Base-by-base conservation (phyloP, 2,113 vertebrate species). In the Strix uralensis region DNA sequence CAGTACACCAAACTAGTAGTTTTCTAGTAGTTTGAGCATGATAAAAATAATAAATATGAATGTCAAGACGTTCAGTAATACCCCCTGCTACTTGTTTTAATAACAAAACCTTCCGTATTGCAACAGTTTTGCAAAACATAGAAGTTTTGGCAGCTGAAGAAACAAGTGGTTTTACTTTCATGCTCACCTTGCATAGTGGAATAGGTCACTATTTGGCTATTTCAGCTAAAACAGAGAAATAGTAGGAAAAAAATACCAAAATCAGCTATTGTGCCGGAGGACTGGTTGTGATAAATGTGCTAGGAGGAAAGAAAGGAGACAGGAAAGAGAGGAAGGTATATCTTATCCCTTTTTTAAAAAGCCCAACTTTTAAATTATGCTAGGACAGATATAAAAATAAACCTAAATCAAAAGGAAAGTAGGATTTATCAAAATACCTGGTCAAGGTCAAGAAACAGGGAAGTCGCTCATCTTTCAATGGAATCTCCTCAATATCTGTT, bases 391-490 rank as follows among this genome's bases (percentile, higher is more conserved):
- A 81, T 12, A 92, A 94, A 95, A 86, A 79, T 91, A 85, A 90
- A 91, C 30, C 61, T 62, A 61, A 86, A 89, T 84, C 52, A 87
- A 74, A 94, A 79, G 4, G 36, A 87, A 95, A 89, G 77, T 86
- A 77, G 47, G 71, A 94, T 95, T 94, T 79, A 49, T 89, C 69
- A 87, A 95, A 96, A 95, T 75, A 94, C 25, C 34, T 72, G 20
- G 36, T 73, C 80, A 92, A 93, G 73, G 72, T 89, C 80, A 92
- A 92, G 25, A 92, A 96, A 85, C 38, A 81, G 49, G 77, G 47
- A 94, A 90, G 77, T 65, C 44, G 54, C 16, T 47, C 62, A 81
- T 81, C 47, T 83, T 84, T 72, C 47, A 69, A 9, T 69, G 61
- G 40, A 75, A 91, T 85, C 71, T 89, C 81, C 36, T 95, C 17